Evolutionary conservation across 2,797 vertebrate genomes (phyloP).

Genomic region (Psittacula echo): DNA sequence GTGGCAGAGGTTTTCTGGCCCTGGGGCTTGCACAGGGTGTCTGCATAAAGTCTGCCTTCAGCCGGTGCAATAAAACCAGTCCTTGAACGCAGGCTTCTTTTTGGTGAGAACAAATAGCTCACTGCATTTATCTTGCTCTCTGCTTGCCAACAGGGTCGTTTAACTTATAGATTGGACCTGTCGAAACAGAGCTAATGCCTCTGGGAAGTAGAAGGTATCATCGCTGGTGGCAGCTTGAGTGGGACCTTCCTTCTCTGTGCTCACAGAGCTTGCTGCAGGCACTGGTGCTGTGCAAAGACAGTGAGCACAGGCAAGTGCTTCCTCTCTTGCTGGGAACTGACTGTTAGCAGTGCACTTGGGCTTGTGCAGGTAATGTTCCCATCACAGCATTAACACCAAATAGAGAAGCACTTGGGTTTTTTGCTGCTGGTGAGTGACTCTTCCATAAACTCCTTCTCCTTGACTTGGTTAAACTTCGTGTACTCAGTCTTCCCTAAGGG

Average conservation of each 20-base stretch:
- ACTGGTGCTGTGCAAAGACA: neutral
- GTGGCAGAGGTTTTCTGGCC: neutral
- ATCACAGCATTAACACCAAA: fast-evolving
- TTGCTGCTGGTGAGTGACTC: neutral
- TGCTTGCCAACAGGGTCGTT: neutral
- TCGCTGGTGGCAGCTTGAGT: neutral
- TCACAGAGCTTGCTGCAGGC: neutral
- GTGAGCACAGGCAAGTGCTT: fast-evolving
- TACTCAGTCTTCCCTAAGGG: neutral
- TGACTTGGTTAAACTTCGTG: neutral
- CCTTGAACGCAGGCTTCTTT: neutral
- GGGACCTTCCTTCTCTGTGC: neutral
- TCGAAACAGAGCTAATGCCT: neutral
- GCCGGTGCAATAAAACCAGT: neutral
- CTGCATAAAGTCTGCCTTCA: neutral
- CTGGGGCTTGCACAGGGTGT: neutral
- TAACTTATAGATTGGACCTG: neutral
- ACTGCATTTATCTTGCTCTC: neutral
- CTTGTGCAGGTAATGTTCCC: neutral
- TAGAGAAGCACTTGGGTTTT: neutral
- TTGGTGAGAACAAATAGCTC: neutral
- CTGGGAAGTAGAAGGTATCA: neutral
- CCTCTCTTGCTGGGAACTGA: neutral
- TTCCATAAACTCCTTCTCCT: neutral
- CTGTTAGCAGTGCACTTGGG: fast-evolving